Evolutionary conservation across 2,113 vertebrate genomes (phyloP), one percentile per base, ranked within the genome.

Genomic region (Turnix velox): DNA sequence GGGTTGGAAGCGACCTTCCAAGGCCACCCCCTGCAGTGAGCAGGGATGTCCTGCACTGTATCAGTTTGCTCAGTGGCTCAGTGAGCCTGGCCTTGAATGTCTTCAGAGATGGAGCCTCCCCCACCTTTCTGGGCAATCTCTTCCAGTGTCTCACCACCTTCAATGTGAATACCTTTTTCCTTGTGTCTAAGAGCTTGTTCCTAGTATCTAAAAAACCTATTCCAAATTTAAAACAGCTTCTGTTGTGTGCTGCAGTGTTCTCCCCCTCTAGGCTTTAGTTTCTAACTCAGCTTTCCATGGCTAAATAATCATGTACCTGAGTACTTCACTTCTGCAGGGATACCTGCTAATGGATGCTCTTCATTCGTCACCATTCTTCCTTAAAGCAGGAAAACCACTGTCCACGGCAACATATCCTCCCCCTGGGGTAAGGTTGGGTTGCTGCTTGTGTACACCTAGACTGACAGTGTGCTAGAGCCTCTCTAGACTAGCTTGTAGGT

Each of bases 241-340:
- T 86, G 18, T 66, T 80, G 39, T 14, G 25, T 75, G 22, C 28
- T 52, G 5, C 23, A 31, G 20, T 82, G 46, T 28, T 66, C 11
- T 17, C 78, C 7, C 7, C 9, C 22, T 83, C 27, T 65, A 42
- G 30, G 40, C 30, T 87, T 76, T 39, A 72, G 31, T 74, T 69
- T 91, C 30, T 74, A 63, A 71, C 39, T 65, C 54, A 49, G 7
- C 24, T 87, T 83, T 90, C 73, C n/a, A 8, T 87, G 88, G 59
- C 80, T 88, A 65, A 92, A 71, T 69, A 88, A 82, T 97, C 82
- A 97, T 23, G 9, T 91, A 23, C 92, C 66, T 86, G 87, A 97
- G 96, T 96, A 65, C 93, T 96, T 97, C 88, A 92, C 92, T 97
- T 93, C 95, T 97, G 88, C 96, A 97, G 96, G 90, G 31, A 75